Percentiles rank a stretch among this genome's conserved stretches.
These are phyloP conservation scores for Anoplophora glabripennis DNA, from an alignment of 1,140 invertebrate genomes.

Conservation along the genomic window DNA sequence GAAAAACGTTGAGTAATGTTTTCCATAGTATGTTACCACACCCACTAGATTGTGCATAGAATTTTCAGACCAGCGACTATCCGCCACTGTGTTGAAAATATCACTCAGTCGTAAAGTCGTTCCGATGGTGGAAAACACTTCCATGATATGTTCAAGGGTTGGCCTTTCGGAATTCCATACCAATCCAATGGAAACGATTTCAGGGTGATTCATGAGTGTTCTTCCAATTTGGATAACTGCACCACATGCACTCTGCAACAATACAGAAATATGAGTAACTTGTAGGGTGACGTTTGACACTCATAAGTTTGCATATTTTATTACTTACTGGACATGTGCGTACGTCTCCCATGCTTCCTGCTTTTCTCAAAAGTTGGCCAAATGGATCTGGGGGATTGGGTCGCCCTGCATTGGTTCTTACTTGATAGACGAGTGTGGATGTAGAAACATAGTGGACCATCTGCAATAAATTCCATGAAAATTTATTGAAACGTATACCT, in stretches of 20 bases:
- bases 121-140: conserved; percentile 83
- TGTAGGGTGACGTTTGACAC: too few species aligned
- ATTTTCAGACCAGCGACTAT: conserved; percentile 72
- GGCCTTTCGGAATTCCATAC: conserved; percentile 95
- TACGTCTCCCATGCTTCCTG: conserved; percentile 90
- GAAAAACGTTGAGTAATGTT: conserved; percentile 96
- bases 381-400: conserved; percentile 69
- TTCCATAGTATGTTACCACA: conserved; percentile 93
- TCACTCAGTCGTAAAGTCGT: conserved; percentile 80
- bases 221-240: conserved; percentile 89
- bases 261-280: conserved; percentile 28
- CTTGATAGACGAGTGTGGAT: conserved; percentile 82
- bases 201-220: conserved; percentile 85
- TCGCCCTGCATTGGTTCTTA: conserved; percentile 54
- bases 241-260: conserved; percentile 84
- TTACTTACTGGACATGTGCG: conserved; percentile 88
- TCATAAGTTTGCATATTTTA: too few species aligned
- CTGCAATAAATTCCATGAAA: too few species aligned
- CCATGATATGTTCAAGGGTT: conserved; percentile 84
- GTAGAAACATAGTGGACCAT: conserved; percentile 97
- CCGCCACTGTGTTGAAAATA: conserved; percentile 87
- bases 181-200: conserved; percentile 93
- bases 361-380: conserved; percentile 80
- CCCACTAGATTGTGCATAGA: conserved; percentile 86
- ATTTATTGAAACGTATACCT: too few species aligned